Conservation (phyloP, 2,888 invertebrate species). For the Nineta flava region DNA sequence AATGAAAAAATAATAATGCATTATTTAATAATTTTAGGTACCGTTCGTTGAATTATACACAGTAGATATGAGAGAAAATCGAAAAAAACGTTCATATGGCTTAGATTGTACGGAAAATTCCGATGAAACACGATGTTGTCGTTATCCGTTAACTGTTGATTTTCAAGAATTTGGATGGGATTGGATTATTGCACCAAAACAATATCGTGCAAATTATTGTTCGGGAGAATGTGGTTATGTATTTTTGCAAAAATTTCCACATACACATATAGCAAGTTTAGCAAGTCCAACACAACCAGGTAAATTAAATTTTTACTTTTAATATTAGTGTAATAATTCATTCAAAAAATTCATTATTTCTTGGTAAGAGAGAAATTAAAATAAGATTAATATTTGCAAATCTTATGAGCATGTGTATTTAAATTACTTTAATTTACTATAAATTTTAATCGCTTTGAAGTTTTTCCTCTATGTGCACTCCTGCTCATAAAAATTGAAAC, state of each 20-base stretch:
- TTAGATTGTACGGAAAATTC: conserved; percentile 66
- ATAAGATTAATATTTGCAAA: too few relatives aligned
- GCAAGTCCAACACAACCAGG: conserved; percentile 36
- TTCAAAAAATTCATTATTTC: too few relatives aligned
- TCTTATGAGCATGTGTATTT: too few relatives aligned
- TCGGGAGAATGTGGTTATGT: conserved; percentile 86
- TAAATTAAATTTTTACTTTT: background rate
- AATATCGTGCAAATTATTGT: conserved; percentile 92
- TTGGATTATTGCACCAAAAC: conserved; percentile 91
- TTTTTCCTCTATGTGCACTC: too few relatives aligned
- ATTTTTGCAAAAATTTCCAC: conserved; percentile 71
- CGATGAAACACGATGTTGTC: conserved; percentile 75
- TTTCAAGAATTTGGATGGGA: conserved; percentile 95
- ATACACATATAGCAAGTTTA: conserved; percentile 75
- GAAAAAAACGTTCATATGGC: conserved; percentile 62
- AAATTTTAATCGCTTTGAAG: too few relatives aligned
- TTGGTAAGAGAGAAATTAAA: too few relatives aligned
- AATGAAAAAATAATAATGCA: too few relatives aligned
- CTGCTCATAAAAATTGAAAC: too few relatives aligned
- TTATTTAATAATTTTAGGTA: conserved; percentile 24
- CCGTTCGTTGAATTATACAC: conserved; percentile 43
- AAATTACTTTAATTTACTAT: too few relatives aligned
- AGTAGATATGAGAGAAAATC: conserved; percentile 36
- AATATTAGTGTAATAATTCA: too few relatives aligned
- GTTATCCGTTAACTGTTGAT: conserved; percentile 84